These are phyloP conservation scores for Wasmannia auropunctata DNA, from an alignment of 1,140 invertebrate species.

Conservation along the genomic window DNA sequence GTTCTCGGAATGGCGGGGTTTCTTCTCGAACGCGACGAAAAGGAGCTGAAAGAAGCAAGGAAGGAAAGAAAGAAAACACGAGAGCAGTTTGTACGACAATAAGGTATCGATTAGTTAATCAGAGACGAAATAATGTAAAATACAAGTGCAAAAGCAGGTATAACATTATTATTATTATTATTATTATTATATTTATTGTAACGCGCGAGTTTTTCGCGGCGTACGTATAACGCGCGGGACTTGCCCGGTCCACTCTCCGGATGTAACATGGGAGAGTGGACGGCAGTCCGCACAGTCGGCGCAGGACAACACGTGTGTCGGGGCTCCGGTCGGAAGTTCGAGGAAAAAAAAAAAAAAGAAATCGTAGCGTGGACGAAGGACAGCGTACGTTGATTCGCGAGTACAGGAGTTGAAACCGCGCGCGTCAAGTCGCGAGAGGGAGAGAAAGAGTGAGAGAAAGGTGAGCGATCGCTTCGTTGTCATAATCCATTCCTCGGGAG, in stretches of 20 bases:
- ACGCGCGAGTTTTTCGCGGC: conserved; percentile 55
- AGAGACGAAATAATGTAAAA: conserved; percentile 83
- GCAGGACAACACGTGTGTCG: background rate
- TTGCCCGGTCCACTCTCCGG: conserved; percentile 25
- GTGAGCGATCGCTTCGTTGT: background rate
- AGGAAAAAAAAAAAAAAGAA: background rate
- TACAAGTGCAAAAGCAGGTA: conserved; percentile 84
- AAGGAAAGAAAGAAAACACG: conserved; percentile 60
- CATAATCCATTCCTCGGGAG: background rate
- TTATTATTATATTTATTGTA: conserved; percentile 82
- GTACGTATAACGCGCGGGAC: background rate
- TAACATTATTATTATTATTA: conserved; percentile 83
- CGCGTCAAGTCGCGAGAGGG: background rate
- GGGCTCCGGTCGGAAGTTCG: conserved; percentile 18
- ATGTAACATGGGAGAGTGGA: background rate
- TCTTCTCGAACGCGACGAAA: conserved; percentile 34
- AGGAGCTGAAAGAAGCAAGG: background rate
- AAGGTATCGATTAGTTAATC: conserved; percentile 85
- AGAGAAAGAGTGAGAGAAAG: too few species aligned
- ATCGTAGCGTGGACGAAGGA: conserved; percentile 65
- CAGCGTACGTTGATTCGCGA: background rate
- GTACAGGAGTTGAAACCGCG: background rate
- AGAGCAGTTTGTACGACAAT: conserved; percentile 85
- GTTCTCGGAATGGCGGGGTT: conserved; percentile 3
- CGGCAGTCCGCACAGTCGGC: background rate